A percentile compares a stretch with the other conserved stretches of the same genome.
Conservation (phyloP, 2,797 vertebrate genomes). For the Huso huso region DNA sequence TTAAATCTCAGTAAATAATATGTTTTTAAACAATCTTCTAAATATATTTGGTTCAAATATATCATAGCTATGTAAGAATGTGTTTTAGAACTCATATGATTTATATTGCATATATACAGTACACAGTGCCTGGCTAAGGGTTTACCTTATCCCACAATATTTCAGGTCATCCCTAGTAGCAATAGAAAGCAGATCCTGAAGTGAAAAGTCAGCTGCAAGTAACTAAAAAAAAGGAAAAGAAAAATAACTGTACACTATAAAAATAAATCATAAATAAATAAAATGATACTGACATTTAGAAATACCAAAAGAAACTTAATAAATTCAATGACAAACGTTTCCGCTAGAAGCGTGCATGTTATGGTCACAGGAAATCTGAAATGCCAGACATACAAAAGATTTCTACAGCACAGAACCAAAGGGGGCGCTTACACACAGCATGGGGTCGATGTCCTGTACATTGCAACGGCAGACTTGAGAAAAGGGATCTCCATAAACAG, state of each 20-base stretch:
- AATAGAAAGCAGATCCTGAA: constrained; percentile 59
- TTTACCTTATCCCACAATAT: constrained; percentile 73
- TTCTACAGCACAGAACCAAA: too few relatives aligned
- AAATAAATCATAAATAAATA: background rate
- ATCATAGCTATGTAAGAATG: background rate
- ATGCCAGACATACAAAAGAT: too few relatives aligned
- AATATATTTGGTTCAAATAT: background rate
- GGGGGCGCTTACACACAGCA: too few relatives aligned
- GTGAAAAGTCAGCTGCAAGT: constrained; percentile 66
- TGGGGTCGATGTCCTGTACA: too few relatives aligned
- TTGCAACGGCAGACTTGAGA: too few relatives aligned
- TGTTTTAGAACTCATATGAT: constrained; percentile 1
- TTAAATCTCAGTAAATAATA: background rate
- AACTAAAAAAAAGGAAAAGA: constrained; percentile 46
- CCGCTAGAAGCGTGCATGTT: background rate
- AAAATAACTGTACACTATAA: background rate
- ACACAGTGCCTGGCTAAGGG: constrained; percentile 12
- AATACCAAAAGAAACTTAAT: background rate
- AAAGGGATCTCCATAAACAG: too few relatives aligned
- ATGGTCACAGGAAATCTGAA: too few relatives aligned
- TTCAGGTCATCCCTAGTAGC: constrained; percentile 72
- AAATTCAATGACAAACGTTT: background rate
- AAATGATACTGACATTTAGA: constrained; percentile 11
- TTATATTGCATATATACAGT: constrained; percentile 12
- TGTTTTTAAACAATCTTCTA: background rate